phyloP scores from a whole-genome alignment of 2,797 vertebrate species.

The Molothrus ater region DNA sequence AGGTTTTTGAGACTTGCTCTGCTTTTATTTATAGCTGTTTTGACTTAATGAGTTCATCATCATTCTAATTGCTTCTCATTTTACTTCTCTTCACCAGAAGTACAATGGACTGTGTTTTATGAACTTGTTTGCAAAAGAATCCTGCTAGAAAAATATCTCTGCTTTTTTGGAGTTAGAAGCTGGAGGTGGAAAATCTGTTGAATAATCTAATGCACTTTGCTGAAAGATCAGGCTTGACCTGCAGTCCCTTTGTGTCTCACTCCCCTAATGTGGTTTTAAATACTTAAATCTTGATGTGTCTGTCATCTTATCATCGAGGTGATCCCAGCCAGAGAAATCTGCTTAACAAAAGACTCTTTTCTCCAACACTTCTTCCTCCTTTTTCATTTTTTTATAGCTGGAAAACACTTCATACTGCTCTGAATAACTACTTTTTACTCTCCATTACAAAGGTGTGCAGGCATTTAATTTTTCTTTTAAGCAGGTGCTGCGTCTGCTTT shows the following conservation, averaged over 20 bases:
- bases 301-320: background rate
- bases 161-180: background rate
- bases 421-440: background rate
- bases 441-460: background rate
- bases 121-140: background rate
- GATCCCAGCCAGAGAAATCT: background rate
- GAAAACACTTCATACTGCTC: background rate
- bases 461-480: background rate
- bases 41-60: background rate
- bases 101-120: background rate
- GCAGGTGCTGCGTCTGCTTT: background rate
- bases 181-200: slow-evolving; percentile 2
- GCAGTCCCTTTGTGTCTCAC: background rate
- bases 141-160: background rate
- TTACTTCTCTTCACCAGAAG: background rate
- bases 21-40: slow-evolving; percentile 2
- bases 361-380: background rate
- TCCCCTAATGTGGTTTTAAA: background rate
- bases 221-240: slow-evolving; percentile 2
- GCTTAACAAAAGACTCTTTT: background rate
- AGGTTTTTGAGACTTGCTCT: background rate
- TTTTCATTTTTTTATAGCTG: background rate
- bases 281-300: background rate
- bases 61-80: slow-evolving; percentile 16
- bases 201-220: background rate